Percentiles rank a stretch among this genome's conserved stretches.
Conservation (phyloP, 2,888 invertebrate species). For the Thera obeliscata region DNA sequence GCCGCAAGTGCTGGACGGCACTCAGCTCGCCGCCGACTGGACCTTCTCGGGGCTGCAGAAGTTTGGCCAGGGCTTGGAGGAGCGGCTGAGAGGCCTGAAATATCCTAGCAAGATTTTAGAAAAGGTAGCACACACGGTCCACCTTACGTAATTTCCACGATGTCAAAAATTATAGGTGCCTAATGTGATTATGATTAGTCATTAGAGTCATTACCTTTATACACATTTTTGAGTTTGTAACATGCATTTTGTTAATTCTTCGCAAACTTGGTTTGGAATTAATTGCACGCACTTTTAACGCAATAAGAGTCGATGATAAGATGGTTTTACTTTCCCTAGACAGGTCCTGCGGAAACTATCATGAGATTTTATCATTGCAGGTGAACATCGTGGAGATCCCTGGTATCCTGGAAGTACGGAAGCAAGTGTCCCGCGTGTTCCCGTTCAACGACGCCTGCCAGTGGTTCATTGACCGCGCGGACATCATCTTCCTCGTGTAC, state of each 20-base stretch:
- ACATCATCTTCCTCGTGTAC: constrained; percentile 97
- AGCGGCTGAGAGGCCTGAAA: constrained; percentile 92
- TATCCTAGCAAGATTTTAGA: constrained; percentile 93
- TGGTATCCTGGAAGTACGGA: constrained; percentile 96
- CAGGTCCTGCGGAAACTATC: neutral
- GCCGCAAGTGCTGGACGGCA: constrained; percentile 94
- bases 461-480: constrained; percentile 98
- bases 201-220: too few species aligned
- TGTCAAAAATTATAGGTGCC: neutral
- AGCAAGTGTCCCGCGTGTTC: constrained; percentile 96
- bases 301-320: too few species aligned
- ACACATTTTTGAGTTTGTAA: too few species aligned
- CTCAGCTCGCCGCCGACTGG: constrained; percentile 97
- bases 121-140: constrained; percentile 85
- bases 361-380: constrained; percentile 71
- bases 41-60: constrained; percentile 97
- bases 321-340: neutral
- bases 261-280: neutral
- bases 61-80: constrained; percentile 96
- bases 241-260: too few species aligned
- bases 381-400: constrained; percentile 98
- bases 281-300: neutral
- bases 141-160: neutral
- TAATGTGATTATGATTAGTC: too few species aligned
- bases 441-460: constrained; percentile 98